These are phyloP conservation scores for Thunnus thynnus DNA, from an alignment of 2,113 vertebrate species.

Conservation along the genomic window DNA sequence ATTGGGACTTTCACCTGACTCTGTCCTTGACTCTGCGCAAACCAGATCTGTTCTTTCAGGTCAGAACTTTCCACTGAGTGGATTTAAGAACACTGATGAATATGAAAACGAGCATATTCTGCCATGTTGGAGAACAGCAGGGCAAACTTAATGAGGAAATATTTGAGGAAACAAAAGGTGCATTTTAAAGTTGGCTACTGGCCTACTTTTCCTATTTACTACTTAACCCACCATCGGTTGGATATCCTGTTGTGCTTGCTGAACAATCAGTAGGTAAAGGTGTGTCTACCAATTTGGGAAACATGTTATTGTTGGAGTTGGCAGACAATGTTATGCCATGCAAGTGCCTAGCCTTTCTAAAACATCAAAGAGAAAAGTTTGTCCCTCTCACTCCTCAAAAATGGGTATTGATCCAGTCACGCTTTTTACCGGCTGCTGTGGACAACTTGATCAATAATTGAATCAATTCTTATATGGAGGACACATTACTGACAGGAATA, in stretches of 20 bases:
- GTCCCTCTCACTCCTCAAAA: constrained; percentile 60
- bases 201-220: constrained; percentile 5
- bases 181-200: background rate
- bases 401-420: constrained; percentile 71
- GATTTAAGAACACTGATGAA: background rate
- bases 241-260: constrained; percentile 48
- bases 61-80: constrained; percentile 2
- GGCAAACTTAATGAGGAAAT: background rate
- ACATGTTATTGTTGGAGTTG: background rate
- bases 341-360: constrained; percentile 36
- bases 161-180: constrained; percentile 1
- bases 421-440: constrained; percentile 66
- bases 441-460: constrained; percentile 73
- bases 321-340: constrained; percentile 6
- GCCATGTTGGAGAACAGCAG: background rate
- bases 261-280: background rate
- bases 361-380: constrained; percentile 45
- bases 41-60: background rate
- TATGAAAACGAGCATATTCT: background rate
- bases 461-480: constrained; percentile 70
- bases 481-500: constrained; percentile 68
- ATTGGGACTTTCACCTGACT: constrained; percentile 17
- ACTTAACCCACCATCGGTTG: background rate
- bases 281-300: background rate
- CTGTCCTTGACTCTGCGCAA: constrained; percentile 32